Evolutionary conservation across 2,113 vertebrate species (phyloP).

Genomic region (Microtus pennsylvanicus): DNA sequence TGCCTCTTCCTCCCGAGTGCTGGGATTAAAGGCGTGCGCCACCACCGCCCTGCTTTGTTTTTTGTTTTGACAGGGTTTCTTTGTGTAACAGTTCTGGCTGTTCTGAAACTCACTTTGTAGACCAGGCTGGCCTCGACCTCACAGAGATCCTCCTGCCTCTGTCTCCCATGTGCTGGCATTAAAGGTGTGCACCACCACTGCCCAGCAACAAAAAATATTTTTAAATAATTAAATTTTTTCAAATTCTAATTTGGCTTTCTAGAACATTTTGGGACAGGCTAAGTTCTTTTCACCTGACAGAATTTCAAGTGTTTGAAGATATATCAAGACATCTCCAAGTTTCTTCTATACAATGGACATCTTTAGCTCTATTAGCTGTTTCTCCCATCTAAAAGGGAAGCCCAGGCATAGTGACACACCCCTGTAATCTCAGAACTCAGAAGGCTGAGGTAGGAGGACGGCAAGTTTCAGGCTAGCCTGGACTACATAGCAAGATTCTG

Average conservation of each 20-base stretch:
- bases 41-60: no score
- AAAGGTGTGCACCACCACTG: not conserved
- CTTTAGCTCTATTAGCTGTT: not conserved
- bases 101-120: no score
- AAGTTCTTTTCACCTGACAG: not conserved
- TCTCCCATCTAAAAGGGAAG: not conserved
- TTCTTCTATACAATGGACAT: slow-evolving; percentile 5
- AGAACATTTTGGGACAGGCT: not conserved
- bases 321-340: not conserved
- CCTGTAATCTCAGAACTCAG: not conserved
- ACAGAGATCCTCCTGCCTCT: no score
- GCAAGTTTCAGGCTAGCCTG: no score
- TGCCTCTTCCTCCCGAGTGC: no score
- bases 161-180: no score
- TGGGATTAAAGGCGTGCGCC: no score
- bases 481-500: not conserved
- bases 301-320: slow-evolving; percentile 29
- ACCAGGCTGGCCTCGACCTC: no score
- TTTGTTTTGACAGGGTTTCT: no score
- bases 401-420: not conserved
- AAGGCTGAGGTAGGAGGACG: not conserved
- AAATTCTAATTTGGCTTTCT: slow-evolving; percentile 50
- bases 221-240: not conserved
- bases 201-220: not conserved
- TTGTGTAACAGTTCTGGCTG: no score